Conservation (phyloP, 2,797 vertebrate genomes). For the Lagocephalus sceleratus region DNA sequence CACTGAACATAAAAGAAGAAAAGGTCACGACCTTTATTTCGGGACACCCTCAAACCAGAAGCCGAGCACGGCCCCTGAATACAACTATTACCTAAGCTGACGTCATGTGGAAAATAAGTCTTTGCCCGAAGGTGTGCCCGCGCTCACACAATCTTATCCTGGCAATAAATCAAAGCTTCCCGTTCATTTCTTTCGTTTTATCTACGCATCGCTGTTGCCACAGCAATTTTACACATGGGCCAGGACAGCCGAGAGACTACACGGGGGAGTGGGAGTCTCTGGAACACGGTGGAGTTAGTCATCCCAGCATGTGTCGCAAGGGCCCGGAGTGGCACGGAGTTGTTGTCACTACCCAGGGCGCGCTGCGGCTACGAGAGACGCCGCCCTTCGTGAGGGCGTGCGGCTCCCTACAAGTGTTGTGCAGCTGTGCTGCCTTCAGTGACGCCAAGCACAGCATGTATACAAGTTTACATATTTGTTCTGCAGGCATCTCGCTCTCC, state of each 20-base stretch:
- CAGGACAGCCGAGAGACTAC: constrained; percentile 24
- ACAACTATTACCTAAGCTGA: constrained; percentile 2
- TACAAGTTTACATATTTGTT: background rate
- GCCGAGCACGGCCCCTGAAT: too few relatives aligned
- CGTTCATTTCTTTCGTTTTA: constrained; percentile 54
- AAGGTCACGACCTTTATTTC: background rate
- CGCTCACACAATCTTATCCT: constrained; percentile 42
- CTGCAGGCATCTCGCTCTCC: too few relatives aligned
- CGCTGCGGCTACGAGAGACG: constrained; percentile 37
- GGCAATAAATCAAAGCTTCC: constrained; percentile 48
- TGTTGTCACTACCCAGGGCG: constrained; percentile 47
- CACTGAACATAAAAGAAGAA: background rate
- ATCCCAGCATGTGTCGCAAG: constrained; percentile 53
- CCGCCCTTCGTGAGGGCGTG: constrained; percentile 35
- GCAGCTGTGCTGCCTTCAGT: constrained; percentile 11
- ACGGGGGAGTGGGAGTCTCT: constrained; percentile 30
- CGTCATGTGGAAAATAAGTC: constrained; percentile 35
- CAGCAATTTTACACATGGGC: constrained; percentile 31
- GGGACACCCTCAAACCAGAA: background rate
- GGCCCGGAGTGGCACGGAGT: constrained; percentile 30
- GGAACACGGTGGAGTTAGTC: constrained; percentile 51
- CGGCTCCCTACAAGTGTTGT: constrained; percentile 32
- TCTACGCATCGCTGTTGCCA: constrained; percentile 57
- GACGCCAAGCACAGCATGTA: constrained; percentile 16
- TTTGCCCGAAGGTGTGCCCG: constrained; percentile 43